Conservation (phyloP, 2,797 vertebrate genomes). For the Streptopelia turtur region DNA sequence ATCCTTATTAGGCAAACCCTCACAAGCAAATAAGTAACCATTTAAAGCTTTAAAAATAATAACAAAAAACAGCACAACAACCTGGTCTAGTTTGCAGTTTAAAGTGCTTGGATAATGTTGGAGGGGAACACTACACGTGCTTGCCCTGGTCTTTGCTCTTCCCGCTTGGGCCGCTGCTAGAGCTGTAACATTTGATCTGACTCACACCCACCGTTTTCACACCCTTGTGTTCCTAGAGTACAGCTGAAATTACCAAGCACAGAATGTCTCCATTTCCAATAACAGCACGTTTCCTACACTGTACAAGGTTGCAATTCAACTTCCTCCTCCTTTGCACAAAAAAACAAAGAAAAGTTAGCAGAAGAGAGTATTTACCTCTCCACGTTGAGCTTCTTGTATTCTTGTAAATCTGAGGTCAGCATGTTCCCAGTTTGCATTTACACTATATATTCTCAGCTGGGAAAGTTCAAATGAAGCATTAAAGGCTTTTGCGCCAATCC, state of each 20-base stretch:
- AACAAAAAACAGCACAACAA: neutral
- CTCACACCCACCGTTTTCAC: neutral
- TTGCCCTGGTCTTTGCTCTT: neutral
- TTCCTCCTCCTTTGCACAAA: neutral
- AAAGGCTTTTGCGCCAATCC: slow-evolving; percentile 97
- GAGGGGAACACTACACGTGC: neutral
- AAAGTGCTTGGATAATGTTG: neutral
- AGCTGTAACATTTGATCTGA: neutral
- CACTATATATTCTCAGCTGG: slow-evolving; percentile 96
- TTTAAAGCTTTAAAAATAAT: neutral
- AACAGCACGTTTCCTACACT: accelerated
- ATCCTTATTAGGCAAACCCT: neutral
- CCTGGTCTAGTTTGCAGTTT: neutral
- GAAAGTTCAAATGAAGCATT: slow-evolving; percentile 98
- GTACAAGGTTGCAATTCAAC: neutral
- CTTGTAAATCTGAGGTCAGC: slow-evolving; percentile 92
- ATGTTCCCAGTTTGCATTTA: slow-evolving; percentile 94
- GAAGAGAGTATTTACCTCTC: slow-evolving; percentile 85
- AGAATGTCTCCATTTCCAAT: neutral
- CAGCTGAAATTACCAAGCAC: neutral
- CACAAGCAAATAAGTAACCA: neutral
- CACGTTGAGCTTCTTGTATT: slow-evolving; percentile 91
- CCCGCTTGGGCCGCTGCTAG: neutral
- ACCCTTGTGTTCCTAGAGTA: neutral
- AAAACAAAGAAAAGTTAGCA: neutral